Percentiles rank a stretch among this genome's conserved stretches.
Conservation (phyloP, 2,797 vertebrate genomes). For the Hapalemur alaotrensis region DNA sequence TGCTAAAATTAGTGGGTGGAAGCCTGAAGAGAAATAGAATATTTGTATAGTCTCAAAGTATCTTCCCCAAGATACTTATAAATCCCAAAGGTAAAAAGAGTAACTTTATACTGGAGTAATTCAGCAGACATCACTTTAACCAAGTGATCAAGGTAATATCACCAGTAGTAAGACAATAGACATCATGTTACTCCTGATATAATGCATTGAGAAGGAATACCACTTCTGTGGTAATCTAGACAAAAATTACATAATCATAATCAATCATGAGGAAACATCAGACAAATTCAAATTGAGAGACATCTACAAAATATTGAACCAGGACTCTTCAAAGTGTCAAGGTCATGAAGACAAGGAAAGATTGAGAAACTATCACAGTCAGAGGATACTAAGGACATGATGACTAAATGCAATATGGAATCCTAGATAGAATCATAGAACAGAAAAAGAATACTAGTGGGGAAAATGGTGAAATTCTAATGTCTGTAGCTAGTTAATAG, state of each 20-base stretch:
- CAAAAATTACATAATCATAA: background rate
- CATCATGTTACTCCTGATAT: background rate
- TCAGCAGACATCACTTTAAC: background rate
- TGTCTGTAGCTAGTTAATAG: background rate
- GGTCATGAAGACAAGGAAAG: background rate
- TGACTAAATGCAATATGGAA: background rate
- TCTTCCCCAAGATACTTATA: background rate
- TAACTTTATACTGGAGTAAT: background rate
- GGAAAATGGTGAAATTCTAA: background rate
- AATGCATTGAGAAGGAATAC: background rate
- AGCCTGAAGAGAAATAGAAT: background rate
- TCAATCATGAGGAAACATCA: background rate
- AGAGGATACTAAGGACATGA: background rate
- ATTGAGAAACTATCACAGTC: background rate
- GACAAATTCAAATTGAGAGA: conserved; percentile 1
- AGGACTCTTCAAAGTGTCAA: conserved; percentile 8
- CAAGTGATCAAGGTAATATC: background rate
- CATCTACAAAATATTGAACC: background rate
- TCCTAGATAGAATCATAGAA: background rate
- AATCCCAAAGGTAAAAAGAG: background rate
- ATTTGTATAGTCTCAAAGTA: background rate
- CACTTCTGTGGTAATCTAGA: background rate
- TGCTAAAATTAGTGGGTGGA: background rate
- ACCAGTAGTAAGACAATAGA: background rate
- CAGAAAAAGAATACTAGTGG: background rate